Conservation (phyloP, 2,888 invertebrate genomes). For the Noctua pronuba region DNA sequence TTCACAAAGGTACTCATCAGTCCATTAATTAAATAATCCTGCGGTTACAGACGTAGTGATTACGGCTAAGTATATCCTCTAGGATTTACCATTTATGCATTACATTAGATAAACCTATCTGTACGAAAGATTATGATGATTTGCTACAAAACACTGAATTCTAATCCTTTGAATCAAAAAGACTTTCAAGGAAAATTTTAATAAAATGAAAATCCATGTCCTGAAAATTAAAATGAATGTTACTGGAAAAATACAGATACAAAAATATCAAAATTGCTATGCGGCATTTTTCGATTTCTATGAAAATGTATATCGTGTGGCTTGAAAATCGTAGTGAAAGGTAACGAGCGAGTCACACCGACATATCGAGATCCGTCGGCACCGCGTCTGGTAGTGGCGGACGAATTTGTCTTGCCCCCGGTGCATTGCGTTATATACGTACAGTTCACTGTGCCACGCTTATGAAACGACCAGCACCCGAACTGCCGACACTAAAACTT, state of each 20-base stretch:
- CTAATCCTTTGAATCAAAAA: slow-evolving; percentile 12
- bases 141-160: not conserved
- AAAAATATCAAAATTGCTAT: slow-evolving; percentile 43
- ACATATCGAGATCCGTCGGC: slow-evolving; percentile 68
- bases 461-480: slow-evolving; percentile 79
- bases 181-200: not conserved
- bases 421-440: slow-evolving; percentile 76
- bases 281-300: slow-evolving; percentile 41
- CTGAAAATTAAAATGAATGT: slow-evolving; percentile 36
- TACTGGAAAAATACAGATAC: slow-evolving; percentile 33
- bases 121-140: not conserved
- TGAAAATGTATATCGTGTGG: slow-evolving; percentile 54
- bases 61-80: not conserved
- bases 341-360: slow-evolving; percentile 70
- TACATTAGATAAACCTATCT: not conserved
- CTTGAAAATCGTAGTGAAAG: slow-evolving; percentile 56
- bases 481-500: slow-evolving; percentile 86
- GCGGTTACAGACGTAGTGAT: slow-evolving; percentile 12
- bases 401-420: slow-evolving; percentile 76
- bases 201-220: slow-evolving; percentile 17
- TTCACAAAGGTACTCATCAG: slow-evolving; percentile 24
- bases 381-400: slow-evolving; percentile 54
- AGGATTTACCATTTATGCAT: slow-evolving; percentile 13
- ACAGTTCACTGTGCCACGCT: slow-evolving; percentile 79
- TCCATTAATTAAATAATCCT: slow-evolving; percentile 19